phyloP scores from a whole-genome alignment of 2,888 invertebrate genomes.

The Brenthis ino region DNA sequence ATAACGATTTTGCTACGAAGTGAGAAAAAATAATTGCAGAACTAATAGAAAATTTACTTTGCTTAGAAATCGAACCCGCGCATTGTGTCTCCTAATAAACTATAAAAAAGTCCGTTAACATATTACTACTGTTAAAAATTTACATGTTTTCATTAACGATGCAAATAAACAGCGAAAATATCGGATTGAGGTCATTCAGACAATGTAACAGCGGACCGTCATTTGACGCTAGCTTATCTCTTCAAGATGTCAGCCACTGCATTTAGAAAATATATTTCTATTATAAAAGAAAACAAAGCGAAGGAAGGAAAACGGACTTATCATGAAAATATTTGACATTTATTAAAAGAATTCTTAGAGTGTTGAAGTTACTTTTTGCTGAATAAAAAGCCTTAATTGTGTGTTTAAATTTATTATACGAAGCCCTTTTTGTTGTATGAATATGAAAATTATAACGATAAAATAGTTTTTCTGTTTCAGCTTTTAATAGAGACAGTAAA shows the following conservation, averaged over 20 bases:
- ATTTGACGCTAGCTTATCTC: conserved; percentile 59
- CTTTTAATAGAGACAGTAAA: no score
- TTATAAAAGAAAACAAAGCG: conserved; percentile 19
- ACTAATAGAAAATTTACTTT: no score
- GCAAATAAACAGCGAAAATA: conserved; percentile 60
- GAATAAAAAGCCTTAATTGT: neutral
- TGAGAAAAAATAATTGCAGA: no score
- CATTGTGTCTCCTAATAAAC: no score
- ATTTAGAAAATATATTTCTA: conserved; percentile 49
- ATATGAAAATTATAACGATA: no score
- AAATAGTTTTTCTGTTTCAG: no score
- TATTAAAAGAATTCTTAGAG: conserved; percentile 4
- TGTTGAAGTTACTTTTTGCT: neutral
- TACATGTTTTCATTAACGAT: conserved; percentile 46
- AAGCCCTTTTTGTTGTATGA: neutral
- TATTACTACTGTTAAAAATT: neutral
- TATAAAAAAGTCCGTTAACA: neutral
- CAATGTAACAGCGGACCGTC: conserved; percentile 59
- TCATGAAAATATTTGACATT: conserved; percentile 16
- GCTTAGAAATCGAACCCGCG: no score
- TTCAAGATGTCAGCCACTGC: conserved; percentile 59
- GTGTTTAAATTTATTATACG: neutral
- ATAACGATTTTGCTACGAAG: no score
- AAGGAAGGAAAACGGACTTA: conserved; percentile 21
- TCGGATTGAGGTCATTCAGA: conserved; percentile 66